Evolutionary conservation across 2,113 vertebrate species (phyloP).

Genomic region (Carassius auratus): DNA sequence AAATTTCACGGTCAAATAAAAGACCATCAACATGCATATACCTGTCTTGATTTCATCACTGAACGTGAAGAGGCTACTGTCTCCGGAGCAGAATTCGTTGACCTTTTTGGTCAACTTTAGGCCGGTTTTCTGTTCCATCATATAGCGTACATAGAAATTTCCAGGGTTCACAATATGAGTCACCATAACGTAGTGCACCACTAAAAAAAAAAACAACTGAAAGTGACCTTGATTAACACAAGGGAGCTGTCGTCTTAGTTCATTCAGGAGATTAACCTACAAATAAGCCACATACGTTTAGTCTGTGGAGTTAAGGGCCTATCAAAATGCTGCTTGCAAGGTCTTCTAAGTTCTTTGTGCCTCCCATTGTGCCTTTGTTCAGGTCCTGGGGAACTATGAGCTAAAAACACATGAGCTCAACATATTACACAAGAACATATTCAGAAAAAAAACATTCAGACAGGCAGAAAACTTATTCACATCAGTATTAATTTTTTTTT

Average conservation of each 20-base stretch:
- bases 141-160: slow-evolving; percentile 86
- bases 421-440: neutral
- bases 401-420: neutral
- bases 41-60: slow-evolving; percentile 80
- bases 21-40: slow-evolving; percentile 58
- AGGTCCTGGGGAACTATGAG: neutral
- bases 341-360: neutral
- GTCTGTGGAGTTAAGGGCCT: neutral
- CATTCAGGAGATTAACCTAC: neutral
- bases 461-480: neutral
- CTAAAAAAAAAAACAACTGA: slow-evolving; percentile 59
- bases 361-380: slow-evolving; percentile 7
- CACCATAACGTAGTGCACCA: slow-evolving; percentile 79
- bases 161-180: slow-evolving; percentile 84
- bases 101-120: slow-evolving; percentile 76
- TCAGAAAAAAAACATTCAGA: neutral
- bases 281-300: slow-evolving; percentile 21
- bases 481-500: neutral
- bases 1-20: neutral
- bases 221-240: neutral
- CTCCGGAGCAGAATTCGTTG: slow-evolving; percentile 69
- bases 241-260: neutral
- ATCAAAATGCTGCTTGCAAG: neutral
- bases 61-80: slow-evolving; percentile 65
- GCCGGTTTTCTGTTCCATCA: slow-evolving; percentile 74